Base-by-base conservation (phyloP, 2,113 vertebrate genomes). In the Spea multiplicata region DNA sequence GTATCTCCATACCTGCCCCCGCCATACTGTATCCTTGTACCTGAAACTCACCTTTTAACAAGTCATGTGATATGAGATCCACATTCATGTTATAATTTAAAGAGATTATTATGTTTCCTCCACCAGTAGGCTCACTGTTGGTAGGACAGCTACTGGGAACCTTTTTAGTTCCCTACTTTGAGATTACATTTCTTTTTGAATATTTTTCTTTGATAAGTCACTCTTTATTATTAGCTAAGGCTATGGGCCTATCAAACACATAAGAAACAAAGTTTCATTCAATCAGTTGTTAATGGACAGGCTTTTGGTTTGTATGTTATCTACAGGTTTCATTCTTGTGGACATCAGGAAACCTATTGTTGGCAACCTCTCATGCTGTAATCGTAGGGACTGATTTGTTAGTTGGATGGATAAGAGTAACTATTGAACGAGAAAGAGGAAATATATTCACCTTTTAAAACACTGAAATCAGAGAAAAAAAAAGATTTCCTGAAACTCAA, bases 251-350 rank as follows among this genome's bases (percentile, higher is more conserved):
- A 52, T 74, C 71, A 61, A 67, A 74, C 46, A 61, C 64, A 61
- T 80, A 68, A 80, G 52, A 50, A 57, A 16, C 55, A 59, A 68
- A 4, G 45, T 46, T 59, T 66, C 59, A 50, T 78, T 76, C 61
- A 68, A 72, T 78, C 68, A 55, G 70, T 79, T 79, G 57, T 67
- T 71, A 67, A 61, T 79, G 65, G 70, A 66, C 61, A 72, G 69
- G 66, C 44, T 79, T 73, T 79, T 71, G 61, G 55, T 66, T 47
- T 44, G 48, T 46, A 45, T 72, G 61, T 79, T 79, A 79, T 73
- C 77, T 73, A n/a, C 70, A 57, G 61, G 73, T 49, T 73, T 59
- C 30, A 45, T 65, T 65, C 44, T 70, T 48, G 9, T 16, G 61
- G 65, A 80, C 50, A 74, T 52, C 53, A 4, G 49, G 78, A 68